A percentile compares a stretch with the other conserved stretches of the same genome.
These are phyloP conservation scores for Pentamera pediparva DNA, from an alignment of 53 echinoderm and acorn worm genomes.

Conservation along the genomic window DNA sequence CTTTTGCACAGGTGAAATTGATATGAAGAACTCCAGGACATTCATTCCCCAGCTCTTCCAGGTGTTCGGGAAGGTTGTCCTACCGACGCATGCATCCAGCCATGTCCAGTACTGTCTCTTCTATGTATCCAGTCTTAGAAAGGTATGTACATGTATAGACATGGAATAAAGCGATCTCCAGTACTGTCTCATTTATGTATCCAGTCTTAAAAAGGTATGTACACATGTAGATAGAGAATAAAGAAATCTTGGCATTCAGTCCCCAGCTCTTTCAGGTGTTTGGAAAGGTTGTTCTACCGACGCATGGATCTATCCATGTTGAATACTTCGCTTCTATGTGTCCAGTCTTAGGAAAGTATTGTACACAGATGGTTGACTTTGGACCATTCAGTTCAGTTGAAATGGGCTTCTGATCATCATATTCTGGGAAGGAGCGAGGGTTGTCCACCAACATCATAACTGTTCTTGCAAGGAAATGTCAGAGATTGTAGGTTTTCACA, in stretches of 20 bases:
- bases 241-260: too few species aligned
- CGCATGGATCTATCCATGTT: background rate
- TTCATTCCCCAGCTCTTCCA: background rate
- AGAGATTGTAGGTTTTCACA: too few species aligned
- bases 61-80: background rate
- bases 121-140: conserved; percentile 7
- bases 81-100: background rate
- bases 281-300: too few species aligned
- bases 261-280: too few species aligned
- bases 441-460: too few species aligned
- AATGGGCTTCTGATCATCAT: too few species aligned
- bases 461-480: too few species aligned
- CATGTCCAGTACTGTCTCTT: conserved; percentile 7
- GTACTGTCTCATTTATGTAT: too few species aligned
- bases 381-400: too few species aligned
- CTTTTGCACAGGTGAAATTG: background rate
- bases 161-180: background rate
- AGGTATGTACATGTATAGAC: background rate
- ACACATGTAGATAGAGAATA: background rate
- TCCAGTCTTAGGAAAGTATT: too few species aligned
- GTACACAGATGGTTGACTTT: too few species aligned
- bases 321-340: background rate
- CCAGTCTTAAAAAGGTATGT: conserved; percentile 9
- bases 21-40: background rate
- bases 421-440: too few species aligned